Evolutionary conservation across 2,797 vertebrate genomes (phyloP).

Genomic region (Adelosebastes latens): DNA sequence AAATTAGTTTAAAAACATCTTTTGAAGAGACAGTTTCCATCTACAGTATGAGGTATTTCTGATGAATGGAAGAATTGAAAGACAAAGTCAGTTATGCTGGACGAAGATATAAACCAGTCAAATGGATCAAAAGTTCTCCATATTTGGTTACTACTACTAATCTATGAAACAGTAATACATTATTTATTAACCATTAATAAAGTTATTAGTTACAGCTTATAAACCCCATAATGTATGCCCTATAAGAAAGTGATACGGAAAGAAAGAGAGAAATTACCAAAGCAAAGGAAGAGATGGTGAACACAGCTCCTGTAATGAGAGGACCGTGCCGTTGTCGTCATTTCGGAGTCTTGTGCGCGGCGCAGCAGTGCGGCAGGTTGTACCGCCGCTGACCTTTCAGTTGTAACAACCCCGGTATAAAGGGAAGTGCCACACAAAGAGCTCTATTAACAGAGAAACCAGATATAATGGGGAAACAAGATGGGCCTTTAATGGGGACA

Average conservation of each 20-base stretch:
- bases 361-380: constrained; percentile 57
- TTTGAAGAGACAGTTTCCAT: background rate
- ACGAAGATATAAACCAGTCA: background rate
- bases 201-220: background rate
- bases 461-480: constrained; percentile 82
- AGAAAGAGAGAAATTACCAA: background rate
- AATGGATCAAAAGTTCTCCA: background rate
- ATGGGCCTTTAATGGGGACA: constrained; percentile 81
- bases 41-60: background rate
- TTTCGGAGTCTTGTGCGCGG: constrained; percentile 13
- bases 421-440: constrained; percentile 78
- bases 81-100: background rate
- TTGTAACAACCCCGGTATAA: constrained; percentile 68
- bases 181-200: background rate
- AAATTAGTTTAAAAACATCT: background rate
- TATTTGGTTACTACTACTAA: background rate
- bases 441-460: constrained; percentile 80
- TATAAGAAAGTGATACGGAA: background rate
- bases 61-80: background rate
- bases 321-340: background rate
- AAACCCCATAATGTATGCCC: background rate
- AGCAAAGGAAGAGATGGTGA: background rate
- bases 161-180: background rate
- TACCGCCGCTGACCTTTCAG: constrained; percentile 72
- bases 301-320: constrained; percentile 15